Evolutionary conservation across 1,140 invertebrate genomes (phyloP).

Genomic region (Ips nitidus): DNA sequence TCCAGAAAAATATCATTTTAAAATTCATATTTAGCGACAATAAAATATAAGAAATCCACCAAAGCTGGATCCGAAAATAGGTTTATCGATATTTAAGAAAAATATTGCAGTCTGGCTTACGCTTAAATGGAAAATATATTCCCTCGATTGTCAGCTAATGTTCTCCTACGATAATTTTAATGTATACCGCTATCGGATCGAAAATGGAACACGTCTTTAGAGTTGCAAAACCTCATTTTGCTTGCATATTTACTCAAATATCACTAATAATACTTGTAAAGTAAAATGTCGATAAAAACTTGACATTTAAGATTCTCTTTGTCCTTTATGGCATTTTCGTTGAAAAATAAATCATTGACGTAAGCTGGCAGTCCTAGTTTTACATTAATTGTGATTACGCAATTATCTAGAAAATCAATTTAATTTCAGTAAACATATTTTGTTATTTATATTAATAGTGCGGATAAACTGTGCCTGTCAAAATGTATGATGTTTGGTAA

Average conservation of each 20-base stretch:
- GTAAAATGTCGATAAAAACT: neutral
- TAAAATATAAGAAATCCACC: slow-evolving; percentile 23
- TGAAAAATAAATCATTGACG: slow-evolving; percentile 11
- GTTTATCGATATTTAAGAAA: slow-evolving; percentile 29
- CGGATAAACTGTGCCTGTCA: too few species aligned
- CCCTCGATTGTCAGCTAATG: neutral
- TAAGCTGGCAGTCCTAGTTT: slow-evolving; percentile 2
- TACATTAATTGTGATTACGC: neutral
- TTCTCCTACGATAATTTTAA: slow-evolving; percentile 4
- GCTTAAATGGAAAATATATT: slow-evolving; percentile 11
- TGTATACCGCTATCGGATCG: neutral
- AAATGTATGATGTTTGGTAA: too few species aligned
- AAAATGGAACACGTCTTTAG: too few species aligned
- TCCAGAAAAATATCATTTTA: slow-evolving; percentile 4
- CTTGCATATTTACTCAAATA: too few species aligned
- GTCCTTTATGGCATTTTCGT: slow-evolving; percentile 6
- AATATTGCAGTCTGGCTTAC: slow-evolving; percentile 16
- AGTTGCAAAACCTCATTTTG: too few species aligned
- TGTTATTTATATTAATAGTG: neutral
- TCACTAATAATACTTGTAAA: too few species aligned
- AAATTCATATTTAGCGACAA: slow-evolving; percentile 22
- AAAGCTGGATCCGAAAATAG: slow-evolving; percentile 13
- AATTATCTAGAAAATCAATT: neutral
- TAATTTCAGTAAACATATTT: neutral
- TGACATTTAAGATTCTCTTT: neutral